Conservation (phyloP, 53 echinoderm and acorn worm species). For the Paelopatides confundens region DNA sequence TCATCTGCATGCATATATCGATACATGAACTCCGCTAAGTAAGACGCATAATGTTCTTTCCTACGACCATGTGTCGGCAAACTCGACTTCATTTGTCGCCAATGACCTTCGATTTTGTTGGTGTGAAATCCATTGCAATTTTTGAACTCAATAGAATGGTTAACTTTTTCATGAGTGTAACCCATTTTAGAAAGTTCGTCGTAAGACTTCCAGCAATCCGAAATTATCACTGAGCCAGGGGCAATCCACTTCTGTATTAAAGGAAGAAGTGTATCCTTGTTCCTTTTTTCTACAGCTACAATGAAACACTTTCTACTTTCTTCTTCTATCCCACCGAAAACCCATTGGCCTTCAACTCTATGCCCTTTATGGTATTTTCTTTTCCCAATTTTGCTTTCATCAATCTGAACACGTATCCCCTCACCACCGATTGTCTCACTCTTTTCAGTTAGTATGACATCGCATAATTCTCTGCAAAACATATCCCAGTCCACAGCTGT, state of each 20-base stretch:
- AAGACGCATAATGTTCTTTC: constrained; percentile 37
- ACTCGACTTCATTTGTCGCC: constrained; percentile 44
- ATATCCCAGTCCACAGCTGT: constrained; percentile 68
- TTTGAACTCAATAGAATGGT: constrained; percentile 57
- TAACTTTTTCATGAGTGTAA: constrained; percentile 52
- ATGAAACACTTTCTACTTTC: constrained; percentile 53
- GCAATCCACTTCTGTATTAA: constrained; percentile 46
- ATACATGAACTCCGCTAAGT: constrained; percentile 59
- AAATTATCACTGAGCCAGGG: constrained; percentile 20
- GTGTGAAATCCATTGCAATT: constrained; percentile 23
- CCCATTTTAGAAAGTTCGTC: constrained; percentile 21
- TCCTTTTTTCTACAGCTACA: constrained; percentile 10
- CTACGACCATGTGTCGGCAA: constrained; percentile 27
- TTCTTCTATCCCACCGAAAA: constrained; percentile 57
- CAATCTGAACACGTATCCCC: constrained; percentile 27
- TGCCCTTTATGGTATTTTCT: not conserved
- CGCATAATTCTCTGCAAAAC: constrained; percentile 50
- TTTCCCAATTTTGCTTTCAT: constrained; percentile 44
- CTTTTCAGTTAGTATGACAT: constrained; percentile 3
- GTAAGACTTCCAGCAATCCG: constrained; percentile 59
- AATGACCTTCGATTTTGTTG: constrained; percentile 56
- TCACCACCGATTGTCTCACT: constrained; percentile 9
- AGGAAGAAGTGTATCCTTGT: constrained; percentile 42
- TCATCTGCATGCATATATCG: constrained; percentile 37
- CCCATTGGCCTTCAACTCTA: constrained; percentile 44